Conservation (phyloP, 2,797 vertebrate species). For the Lagorchestes hirsutus region DNA sequence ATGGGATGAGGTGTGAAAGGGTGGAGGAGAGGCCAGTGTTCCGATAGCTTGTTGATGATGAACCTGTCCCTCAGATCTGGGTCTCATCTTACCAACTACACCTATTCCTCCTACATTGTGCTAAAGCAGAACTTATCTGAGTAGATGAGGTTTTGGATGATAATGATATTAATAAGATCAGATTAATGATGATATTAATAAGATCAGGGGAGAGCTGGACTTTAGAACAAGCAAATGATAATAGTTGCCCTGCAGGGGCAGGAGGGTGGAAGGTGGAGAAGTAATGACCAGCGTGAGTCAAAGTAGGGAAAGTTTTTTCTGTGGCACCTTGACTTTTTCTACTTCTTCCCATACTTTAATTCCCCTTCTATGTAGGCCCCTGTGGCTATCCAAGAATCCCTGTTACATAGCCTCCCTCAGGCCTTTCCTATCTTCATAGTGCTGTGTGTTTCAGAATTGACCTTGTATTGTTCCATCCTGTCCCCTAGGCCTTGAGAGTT, state of each 20-base stretch:
- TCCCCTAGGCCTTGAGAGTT: too few relatives aligned
- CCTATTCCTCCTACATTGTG: neutral
- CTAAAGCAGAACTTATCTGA: neutral
- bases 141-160: neutral
- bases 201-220: neutral
- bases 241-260: neutral
- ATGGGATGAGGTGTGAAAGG: neutral
- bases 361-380: neutral
- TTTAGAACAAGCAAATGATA: neutral
- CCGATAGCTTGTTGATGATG: neutral
- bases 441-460: neutral
- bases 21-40: neutral
- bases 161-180: neutral
- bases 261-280: neutral
- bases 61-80: neutral
- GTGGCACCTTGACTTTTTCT: neutral
- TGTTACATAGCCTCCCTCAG: neutral
- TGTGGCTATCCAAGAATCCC: neutral
- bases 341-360: neutral
- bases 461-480: neutral
- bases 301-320: neutral
- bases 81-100: neutral
- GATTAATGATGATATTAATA: too few relatives aligned
- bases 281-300: neutral
- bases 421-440: neutral